Percentiles rank a stretch among this genome's conserved stretches.
These are phyloP conservation scores for Nycticryphes semicollaris DNA, from an alignment of 2,113 vertebrate species.

Conservation along the genomic window DNA sequence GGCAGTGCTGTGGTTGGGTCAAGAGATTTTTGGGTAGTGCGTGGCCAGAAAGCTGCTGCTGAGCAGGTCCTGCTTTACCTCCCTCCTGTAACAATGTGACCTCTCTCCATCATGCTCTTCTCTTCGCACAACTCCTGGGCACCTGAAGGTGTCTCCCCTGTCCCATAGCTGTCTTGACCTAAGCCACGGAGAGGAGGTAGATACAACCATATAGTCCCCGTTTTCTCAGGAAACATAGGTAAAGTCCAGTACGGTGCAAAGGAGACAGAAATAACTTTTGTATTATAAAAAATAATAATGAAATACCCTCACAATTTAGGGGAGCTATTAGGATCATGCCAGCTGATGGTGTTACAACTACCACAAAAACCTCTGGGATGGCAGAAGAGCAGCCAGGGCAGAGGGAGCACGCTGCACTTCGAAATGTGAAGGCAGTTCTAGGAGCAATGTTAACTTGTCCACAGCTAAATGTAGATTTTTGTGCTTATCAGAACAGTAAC, in stretches of 20 bases:
- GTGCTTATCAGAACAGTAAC: not conserved
- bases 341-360: not conserved
- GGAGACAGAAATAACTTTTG: not conserved
- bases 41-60: not conserved
- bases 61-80: not conserved
- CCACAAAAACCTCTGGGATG: not conserved
- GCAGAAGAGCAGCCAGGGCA: not conserved
- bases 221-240: not conserved
- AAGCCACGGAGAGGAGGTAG: not conserved
- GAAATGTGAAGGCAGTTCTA: not conserved
- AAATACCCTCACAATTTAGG: not conserved
- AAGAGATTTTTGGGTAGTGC: not conserved
- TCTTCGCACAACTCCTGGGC: not conserved
- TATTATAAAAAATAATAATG: not conserved
- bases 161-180: not conserved
- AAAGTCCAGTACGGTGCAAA: not conserved
- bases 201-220: accelerated
- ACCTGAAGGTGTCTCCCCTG: not conserved
- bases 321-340: accelerated
- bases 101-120: not conserved
- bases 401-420: not conserved
- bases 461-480: not conserved
- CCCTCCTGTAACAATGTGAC: accelerated
- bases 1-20: not conserved
- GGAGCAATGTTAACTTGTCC: not conserved